Conservation (phyloP, 2,888 invertebrate genomes). For the Tillus elongatus region DNA sequence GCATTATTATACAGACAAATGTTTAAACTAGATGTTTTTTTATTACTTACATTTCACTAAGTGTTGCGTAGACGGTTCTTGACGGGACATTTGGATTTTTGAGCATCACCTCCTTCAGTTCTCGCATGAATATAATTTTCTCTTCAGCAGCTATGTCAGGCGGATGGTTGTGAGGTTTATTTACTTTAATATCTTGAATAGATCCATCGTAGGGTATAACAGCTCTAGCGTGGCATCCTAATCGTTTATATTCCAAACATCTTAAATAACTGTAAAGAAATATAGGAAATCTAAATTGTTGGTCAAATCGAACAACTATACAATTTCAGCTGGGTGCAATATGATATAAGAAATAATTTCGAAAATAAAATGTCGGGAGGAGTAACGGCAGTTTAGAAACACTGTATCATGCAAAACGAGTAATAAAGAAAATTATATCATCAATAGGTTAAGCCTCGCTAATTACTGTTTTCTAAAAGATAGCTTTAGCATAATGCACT, state of each 20-base stretch:
- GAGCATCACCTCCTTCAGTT: slow-evolving; percentile 34
- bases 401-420: no score
- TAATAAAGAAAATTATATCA: no score
- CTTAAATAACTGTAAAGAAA: slow-evolving; percentile 33
- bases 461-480: no score
- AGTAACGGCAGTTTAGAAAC: no score
- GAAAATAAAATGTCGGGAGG: no score
- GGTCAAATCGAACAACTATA: slow-evolving; percentile 3
- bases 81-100: slow-evolving; percentile 30
- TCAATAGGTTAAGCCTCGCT: no score
- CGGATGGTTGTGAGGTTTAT: slow-evolving; percentile 37
- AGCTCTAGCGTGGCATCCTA: slow-evolving; percentile 38
- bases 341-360: no score
- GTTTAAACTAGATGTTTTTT: no score
- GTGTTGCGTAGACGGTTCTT: slow-evolving; percentile 31
- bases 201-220: slow-evolving; percentile 36
- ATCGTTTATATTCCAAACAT: slow-evolving; percentile 37
- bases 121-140: slow-evolving; percentile 37
- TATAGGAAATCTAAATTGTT: neutral
- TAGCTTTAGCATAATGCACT: no score
- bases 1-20: no score
- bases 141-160: slow-evolving; percentile 38
- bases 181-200: slow-evolving; percentile 36
- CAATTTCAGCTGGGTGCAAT: no score
- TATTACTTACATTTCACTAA: slow-evolving; percentile 35